Base-by-base conservation (phyloP, 2,797 vertebrate genomes). In the Myiotriccus ornatus region DNA sequence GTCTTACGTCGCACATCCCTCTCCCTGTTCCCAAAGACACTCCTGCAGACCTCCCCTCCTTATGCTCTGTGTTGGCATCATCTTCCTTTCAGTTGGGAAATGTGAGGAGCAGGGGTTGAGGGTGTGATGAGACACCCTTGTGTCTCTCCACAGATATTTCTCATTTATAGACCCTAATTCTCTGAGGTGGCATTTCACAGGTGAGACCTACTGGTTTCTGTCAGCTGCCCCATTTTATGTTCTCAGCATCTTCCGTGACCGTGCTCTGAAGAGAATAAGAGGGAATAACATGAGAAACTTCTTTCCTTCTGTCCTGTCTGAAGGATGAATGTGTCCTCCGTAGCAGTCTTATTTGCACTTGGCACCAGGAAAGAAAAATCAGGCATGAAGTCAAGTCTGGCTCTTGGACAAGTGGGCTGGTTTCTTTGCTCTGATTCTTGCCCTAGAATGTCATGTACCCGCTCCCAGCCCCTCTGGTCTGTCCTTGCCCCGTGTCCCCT, bases 341-440 rank as follows among this genome's bases (percentile, higher is more conserved):
- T 32, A 84, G 35, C 67, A 84, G 52, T 75, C 20, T 32, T 87
- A 4, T 83, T 74, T 89, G 10, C 55, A 87, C 7, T 73, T 97
- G 89, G 70, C 87, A 88, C 24, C 6, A 53, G 35, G 63, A 68
- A 62, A 43, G 47, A 71, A 87, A 55, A 87, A 46, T 35, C 50
- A 39, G 53, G 44, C 52, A 47, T 21, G 47, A 68, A 20, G 23
- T 79, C 11, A 37, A 81, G 37, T 82, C 80, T 78, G 70, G 41
- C 57, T 91, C 35, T 93, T 90, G 91, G 65, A 92, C 0, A 0
- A 56, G 21, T 22, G 41, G 34, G 7, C 59, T 86, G 41, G 14
- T 92, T 96, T 95, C 63, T 89, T 79, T 94, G 95, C 91, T 93
- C 92, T 88, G 63, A 95, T 95, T 96, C 76, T 84, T 93, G 84